phyloP scores from a whole-genome alignment of 1,140 invertebrate genomes.

The Polypedilum pembai region DNA sequence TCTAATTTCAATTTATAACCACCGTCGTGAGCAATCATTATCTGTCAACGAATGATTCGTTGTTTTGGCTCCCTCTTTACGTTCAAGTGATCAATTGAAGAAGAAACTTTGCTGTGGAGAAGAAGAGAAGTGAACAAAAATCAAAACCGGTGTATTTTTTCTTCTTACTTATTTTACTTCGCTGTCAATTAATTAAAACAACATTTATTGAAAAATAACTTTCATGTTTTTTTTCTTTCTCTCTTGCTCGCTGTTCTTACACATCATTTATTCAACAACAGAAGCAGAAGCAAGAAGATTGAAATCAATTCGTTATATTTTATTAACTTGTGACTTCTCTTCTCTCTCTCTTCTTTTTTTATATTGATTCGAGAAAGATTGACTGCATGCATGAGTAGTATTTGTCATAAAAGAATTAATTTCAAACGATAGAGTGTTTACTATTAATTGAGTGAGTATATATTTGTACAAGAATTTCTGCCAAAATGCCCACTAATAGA shows the following conservation, averaged over 20 bases:
- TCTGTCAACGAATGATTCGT: neutral
- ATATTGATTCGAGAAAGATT: no score
- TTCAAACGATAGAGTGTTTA: no score
- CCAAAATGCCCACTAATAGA: constrained; percentile 4
- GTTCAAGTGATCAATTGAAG: no score
- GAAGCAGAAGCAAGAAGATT: neutral
- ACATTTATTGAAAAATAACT: constrained; percentile 22
- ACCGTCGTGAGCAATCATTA: neutral
- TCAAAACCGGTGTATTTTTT: neutral
- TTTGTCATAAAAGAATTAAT: no score
- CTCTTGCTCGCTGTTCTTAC: neutral
- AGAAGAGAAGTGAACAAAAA: neutral
- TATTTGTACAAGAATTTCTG: neutral
- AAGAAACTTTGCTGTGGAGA: neutral
- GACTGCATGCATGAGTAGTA: no score
- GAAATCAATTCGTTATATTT: constrained; percentile 28
- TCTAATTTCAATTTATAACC: neutral
- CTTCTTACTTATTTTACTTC: constrained; percentile 3
- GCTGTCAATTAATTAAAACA: constrained; percentile 27
- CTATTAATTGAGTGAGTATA: no score
- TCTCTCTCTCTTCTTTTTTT: no score
- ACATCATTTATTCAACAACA: neutral
- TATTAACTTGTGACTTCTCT: constrained; percentile 20
- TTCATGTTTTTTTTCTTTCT: neutral
- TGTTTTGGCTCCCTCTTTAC: neutral